Evolutionary conservation across 2,113 vertebrate genomes (phyloP).

Genomic region (Dicerorhinus sumatrensis): DNA sequence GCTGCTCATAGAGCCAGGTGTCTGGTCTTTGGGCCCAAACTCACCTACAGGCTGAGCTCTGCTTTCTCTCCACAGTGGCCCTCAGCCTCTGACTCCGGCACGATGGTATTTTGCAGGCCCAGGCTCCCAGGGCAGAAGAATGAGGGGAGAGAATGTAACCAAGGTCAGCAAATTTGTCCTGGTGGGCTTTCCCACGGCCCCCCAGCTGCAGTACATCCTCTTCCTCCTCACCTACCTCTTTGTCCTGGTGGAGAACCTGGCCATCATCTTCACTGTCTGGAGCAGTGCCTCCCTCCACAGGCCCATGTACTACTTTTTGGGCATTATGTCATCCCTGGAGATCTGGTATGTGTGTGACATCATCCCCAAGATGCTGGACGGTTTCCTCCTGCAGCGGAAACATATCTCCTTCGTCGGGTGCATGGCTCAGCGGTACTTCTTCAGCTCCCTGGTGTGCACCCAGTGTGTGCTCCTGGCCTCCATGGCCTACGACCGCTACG

Average conservation of each 20-base stretch:
- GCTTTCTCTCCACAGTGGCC: accelerated
- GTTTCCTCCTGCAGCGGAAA: conserved; percentile 69
- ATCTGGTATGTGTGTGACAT: conserved; percentile 64
- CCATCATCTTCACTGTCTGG: conserved; percentile 63
- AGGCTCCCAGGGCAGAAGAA: background rate
- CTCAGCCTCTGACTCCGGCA: accelerated
- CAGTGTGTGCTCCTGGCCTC: conserved; percentile 77
- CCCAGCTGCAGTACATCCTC: conserved; percentile 18
- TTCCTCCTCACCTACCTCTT: conserved; percentile 61
- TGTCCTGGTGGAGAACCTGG: conserved; percentile 68
- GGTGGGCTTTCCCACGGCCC: conserved; percentile 61
- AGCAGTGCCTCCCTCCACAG: conserved; percentile 55
- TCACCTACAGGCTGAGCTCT: background rate
- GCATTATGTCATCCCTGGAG: conserved; percentile 59
- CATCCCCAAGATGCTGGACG: conserved; percentile 67
- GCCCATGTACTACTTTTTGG: conserved; percentile 81
- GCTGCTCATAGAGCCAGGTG: accelerated
- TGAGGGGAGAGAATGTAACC: conserved; percentile 56
- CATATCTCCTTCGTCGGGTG: conserved; percentile 77
- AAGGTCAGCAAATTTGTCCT: conserved; percentile 26
- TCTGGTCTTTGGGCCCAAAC: accelerated
- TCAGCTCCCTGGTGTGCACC: conserved; percentile 75
- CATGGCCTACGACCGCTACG: conserved; percentile 69
- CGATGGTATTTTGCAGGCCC: background rate
- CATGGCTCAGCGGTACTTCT: conserved; percentile 81